Base-by-base conservation (phyloP, 2,113 vertebrate genomes). In the Nannospalax galili region DNA sequence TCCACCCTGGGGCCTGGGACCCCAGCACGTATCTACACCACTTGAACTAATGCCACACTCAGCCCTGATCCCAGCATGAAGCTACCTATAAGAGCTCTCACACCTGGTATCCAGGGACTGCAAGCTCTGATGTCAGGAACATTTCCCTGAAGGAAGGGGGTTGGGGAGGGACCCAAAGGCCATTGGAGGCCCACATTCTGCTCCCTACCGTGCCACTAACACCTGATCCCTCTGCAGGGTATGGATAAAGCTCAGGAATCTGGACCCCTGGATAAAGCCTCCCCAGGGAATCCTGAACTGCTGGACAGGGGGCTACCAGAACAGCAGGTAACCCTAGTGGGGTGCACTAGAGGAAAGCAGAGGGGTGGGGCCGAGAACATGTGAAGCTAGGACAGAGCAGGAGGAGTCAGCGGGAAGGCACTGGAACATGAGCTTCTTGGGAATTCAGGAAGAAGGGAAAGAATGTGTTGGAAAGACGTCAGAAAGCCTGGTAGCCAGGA, bases 381-480 rank as follows among this genome's bases (percentile, higher is more conserved):
- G 0, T 37, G 52, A 89, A 77, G 17, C 16, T 10, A 0, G 60
- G 75, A 45, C 70, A 40, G 30, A 92, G n/a, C 85, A 73, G 35
- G 70, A 88, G 77, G 81, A 80, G 72, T 88, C 70, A 72, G 14
- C 30, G 56, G 52, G 74, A 96, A 88, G 45, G 93, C 79, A 69
- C 82, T 93, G n/a, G 67, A 52, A 58, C 70, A 70, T 94, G 62
- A 81, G 70, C 45, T 62, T 65, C 40, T 86, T 42, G 92, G 91
- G 82, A 95, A 95, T 95, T 92, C 81, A 77, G 89, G 93, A 96
- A 94, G 79, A 77, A 15, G 37, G 96, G 87, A 96, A 97, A 91
- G 94, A 96, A 95, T 97, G 93, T 94, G 92, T 90, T 97, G 97
- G 91, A 94, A 90, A 91, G 75, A 58, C 89, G 45, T 93, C 58